Conservation (phyloP, 2,113 vertebrate species). For the Cygnus buccinator region DNA sequence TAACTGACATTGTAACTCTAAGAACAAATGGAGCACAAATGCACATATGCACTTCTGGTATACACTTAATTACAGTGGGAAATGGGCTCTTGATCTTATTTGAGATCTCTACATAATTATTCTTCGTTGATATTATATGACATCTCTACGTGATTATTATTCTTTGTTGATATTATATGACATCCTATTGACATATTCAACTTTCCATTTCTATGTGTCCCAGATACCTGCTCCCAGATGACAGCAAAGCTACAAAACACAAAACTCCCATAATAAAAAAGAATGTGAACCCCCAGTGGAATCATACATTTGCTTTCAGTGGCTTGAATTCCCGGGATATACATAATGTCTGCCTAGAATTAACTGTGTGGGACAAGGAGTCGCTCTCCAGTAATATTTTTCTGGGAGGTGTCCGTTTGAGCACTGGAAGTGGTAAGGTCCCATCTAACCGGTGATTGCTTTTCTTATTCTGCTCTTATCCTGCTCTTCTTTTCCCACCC, state of each 20-base stretch:
- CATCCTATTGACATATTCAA: neutral
- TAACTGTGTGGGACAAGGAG: slow-evolving; percentile 98
- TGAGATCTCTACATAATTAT: neutral
- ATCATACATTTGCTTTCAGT: slow-evolving; percentile 93
- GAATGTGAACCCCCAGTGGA: slow-evolving; percentile 94
- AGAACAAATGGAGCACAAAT: neutral
- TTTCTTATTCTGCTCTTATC: neutral
- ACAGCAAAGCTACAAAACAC: slow-evolving; percentile 94
- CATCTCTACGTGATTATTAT: too few species aligned
- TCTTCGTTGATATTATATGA: neutral
- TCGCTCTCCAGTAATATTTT: slow-evolving; percentile 94
- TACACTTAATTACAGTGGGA: neutral
- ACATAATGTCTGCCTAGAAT: slow-evolving; percentile 89
- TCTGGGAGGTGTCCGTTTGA: slow-evolving; percentile 91
- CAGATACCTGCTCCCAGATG: slow-evolving; percentile 95
- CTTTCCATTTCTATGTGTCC: neutral
- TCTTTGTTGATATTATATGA: neutral
- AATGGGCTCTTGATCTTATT: neutral
- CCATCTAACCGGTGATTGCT: neutral
- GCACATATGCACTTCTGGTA: neutral
- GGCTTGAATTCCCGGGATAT: slow-evolving; percentile 88
- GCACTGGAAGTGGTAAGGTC: slow-evolving; percentile 87
- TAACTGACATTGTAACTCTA: neutral
- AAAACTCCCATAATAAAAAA: slow-evolving; percentile 92
- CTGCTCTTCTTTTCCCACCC: neutral